Conservation (phyloP, 1,140 invertebrate genomes). For the Drosophila neocordata region DNA sequence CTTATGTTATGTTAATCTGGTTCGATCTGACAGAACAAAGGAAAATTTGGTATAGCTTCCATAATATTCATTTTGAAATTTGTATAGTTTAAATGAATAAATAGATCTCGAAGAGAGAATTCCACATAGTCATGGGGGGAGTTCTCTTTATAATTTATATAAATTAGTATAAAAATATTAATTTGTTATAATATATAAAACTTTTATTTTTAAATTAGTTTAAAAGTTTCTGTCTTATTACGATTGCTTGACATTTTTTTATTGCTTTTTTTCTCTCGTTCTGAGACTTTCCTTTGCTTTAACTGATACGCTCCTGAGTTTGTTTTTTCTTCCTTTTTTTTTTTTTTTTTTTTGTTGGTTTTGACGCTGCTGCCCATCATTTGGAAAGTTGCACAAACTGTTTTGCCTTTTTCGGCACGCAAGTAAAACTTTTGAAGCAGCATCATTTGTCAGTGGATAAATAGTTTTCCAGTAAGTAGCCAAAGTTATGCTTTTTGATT, state of each 20-base stretch:
- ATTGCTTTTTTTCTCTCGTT: slow-evolving; percentile 11
- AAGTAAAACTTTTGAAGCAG: slow-evolving; percentile 67
- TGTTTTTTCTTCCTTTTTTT: neutral
- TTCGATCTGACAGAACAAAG: no score
- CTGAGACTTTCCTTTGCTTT: neutral
- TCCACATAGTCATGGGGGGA: no score
- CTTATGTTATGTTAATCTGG: no score
- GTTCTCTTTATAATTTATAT: no score
- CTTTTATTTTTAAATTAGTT: no score
- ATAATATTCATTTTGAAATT: no score
- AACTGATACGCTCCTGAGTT: neutral
- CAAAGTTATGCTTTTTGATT: slow-evolving; percentile 80
- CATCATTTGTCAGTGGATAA: slow-evolving; percentile 81
- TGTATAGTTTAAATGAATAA: no score
- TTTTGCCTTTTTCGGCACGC: slow-evolving; percentile 72
- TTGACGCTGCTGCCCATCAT: slow-evolving; percentile 31
- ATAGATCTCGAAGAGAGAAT: no score
- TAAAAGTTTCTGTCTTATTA: no score
- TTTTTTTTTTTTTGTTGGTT: slow-evolving; percentile 13
- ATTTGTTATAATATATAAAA: no score
- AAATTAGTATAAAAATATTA: no score
- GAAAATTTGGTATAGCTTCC: no score
- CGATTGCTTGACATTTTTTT: neutral
- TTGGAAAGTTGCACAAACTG: slow-evolving; percentile 72
- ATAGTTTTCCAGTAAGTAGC: slow-evolving; percentile 78